phyloP scores from a whole-genome alignment of 2,797 vertebrate genomes.

The Fistularia tabacaria region DNA sequence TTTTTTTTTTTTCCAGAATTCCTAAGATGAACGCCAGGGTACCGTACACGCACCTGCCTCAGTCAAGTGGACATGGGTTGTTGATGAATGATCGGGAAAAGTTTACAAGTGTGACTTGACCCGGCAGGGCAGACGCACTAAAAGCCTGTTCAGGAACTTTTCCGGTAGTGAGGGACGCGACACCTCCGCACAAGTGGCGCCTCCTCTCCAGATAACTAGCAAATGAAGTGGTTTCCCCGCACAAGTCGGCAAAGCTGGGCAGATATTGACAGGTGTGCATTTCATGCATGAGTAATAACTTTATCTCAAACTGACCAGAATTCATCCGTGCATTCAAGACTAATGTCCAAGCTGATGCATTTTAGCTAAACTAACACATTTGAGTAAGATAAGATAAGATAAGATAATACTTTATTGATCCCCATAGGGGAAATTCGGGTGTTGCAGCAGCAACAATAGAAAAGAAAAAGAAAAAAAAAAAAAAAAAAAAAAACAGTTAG shows the following conservation, averaged over 20 bases:
- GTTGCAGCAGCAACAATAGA: no score
- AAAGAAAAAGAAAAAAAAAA: no score
- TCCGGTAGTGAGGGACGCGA: constrained; percentile 8
- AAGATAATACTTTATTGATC: no score
- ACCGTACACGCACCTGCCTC: constrained; percentile 42
- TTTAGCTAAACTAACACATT: background rate
- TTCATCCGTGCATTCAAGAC: constrained; percentile 49
- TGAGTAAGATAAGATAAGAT: no score
- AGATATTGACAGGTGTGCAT: constrained; percentile 55
- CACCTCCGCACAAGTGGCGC: constrained; percentile 31
- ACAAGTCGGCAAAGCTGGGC: constrained; percentile 50
- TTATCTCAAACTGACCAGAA: constrained; percentile 46
- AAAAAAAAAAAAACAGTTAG: no score
- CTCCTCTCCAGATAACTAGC: constrained; percentile 57
- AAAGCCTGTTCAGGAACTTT: constrained; percentile 28
- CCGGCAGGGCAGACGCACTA: constrained; percentile 7
- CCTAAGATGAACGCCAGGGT: no score
- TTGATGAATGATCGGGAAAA: constrained; percentile 46
- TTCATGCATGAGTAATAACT: constrained; percentile 63
- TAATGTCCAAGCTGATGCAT: constrained; percentile 48
- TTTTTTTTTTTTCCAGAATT: constrained; percentile 35
- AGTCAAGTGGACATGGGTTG: constrained; percentile 42
- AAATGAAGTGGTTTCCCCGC: constrained; percentile 59
- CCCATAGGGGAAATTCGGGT: no score
- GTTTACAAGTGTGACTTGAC: constrained; percentile 28